phyloP scores from a whole-genome alignment of 2,888 invertebrate species.

The Drosophila ochracea region DNA sequence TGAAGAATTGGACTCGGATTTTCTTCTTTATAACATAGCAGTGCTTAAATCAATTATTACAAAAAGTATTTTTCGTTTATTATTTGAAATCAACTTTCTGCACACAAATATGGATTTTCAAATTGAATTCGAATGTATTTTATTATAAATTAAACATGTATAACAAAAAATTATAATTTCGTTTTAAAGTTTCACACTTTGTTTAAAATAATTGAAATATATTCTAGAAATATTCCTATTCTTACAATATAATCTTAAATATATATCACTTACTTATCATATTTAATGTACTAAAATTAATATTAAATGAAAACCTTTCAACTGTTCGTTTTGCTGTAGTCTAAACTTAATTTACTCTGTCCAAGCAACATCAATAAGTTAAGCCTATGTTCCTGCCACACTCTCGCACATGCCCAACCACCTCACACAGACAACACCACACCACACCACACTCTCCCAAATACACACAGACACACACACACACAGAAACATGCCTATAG shows the following conservation, averaged over 20 bases:
- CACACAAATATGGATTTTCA: neutral
- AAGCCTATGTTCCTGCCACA: neutral
- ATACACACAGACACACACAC: neutral
- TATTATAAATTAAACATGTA: neutral
- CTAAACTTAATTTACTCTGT: neutral
- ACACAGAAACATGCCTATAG: neutral
- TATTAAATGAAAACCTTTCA: neutral
- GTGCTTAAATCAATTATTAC: constrained; percentile 6
- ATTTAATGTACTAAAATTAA: neutral
- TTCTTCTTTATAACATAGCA: neutral
- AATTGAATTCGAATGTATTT: neutral
- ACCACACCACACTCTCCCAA: constrained; percentile 1
- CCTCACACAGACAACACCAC: constrained; percentile 5
- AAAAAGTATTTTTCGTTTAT: neutral
- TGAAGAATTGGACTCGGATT: constrained; percentile 3
- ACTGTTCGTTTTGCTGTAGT: constrained; percentile 1
- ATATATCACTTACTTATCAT: neutral
- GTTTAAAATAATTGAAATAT: neutral
- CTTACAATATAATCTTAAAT: neutral
- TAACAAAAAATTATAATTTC: neutral
- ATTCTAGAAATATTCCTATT: neutral
- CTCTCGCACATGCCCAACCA: neutral
- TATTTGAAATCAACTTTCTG: too few relatives aligned
- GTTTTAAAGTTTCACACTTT: neutral
- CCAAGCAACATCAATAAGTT: constrained; percentile 1